Conservation (phyloP, 2,797 vertebrate species). For the Kryptolebias ocellatus region DNA sequence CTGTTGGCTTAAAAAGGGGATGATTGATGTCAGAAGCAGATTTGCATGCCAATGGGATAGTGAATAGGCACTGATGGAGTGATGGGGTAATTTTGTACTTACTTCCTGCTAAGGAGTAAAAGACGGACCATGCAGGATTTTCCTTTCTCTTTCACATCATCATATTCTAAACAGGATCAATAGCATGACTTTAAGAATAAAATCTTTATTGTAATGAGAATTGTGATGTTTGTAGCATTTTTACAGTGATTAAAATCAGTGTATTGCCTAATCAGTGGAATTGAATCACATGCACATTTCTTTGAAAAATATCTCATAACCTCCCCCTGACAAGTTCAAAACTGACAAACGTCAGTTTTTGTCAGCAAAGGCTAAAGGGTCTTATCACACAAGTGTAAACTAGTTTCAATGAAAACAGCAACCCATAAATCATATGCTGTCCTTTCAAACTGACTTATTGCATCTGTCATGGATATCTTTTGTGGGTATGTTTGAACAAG, state of each 20-base stretch:
- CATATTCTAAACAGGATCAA: conserved; percentile 20
- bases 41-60: conserved; percentile 63
- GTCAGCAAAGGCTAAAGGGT: conserved; percentile 15
- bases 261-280: conserved; percentile 11
- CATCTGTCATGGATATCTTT: conserved; percentile 20
- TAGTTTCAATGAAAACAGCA: conserved; percentile 23
- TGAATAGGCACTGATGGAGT: conserved; percentile 64
- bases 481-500: conserved; percentile 39
- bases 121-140: conserved; percentile 12
- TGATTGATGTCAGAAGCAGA: conserved; percentile 59
- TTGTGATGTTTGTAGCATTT: conserved; percentile 1
- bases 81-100: conserved; percentile 55
- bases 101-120: conserved; percentile 13
- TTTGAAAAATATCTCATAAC: neutral
- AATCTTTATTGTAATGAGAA: conserved; percentile 14
- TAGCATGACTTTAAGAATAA: conserved; percentile 22
- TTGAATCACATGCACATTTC: neutral
- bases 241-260: neutral
- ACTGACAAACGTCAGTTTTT: neutral
- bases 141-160: conserved; percentile 24
- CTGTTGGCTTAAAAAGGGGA: conserved; percentile 35
- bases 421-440: conserved; percentile 35
- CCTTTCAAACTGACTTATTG: conserved; percentile 39
- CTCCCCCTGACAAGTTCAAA: conserved; percentile 2
- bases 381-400: conserved; percentile 19